Evolutionary conservation across 2,113 vertebrate genomes (phyloP).

Genomic region (Gorsachius goisagi): DNA sequence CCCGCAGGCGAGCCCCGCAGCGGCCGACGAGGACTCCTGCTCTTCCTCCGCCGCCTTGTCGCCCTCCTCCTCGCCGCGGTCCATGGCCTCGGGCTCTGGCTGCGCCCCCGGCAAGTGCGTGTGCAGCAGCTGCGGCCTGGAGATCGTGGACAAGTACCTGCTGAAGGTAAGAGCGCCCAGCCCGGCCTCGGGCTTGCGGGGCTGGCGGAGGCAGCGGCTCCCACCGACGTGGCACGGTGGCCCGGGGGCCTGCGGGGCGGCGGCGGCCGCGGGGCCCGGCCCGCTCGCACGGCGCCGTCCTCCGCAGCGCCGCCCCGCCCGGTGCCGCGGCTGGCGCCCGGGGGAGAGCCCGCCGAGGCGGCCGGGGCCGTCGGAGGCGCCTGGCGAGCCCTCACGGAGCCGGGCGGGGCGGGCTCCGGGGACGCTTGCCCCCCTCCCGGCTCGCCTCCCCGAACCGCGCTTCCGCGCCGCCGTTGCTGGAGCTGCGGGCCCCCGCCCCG

Average conservation of each 20-base stretch:
- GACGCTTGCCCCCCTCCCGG: too few relatives aligned
- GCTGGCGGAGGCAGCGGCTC: not conserved
- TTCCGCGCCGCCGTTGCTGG: not conserved
- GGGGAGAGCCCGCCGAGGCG: not conserved
- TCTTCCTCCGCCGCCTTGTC: slow-evolving; percentile 79
- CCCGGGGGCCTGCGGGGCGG: too few relatives aligned
- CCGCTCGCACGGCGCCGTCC: not conserved
- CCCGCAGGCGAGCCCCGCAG: slow-evolving; percentile 78
- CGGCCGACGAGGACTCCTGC: slow-evolving; percentile 82
- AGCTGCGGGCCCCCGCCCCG: not conserved
- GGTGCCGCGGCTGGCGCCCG: not conserved
- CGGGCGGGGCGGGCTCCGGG: not conserved
- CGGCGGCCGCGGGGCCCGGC: not conserved
- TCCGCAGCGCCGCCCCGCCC: not conserved
- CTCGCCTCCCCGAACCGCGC: not conserved
- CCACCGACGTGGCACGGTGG: not conserved
- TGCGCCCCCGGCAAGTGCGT: slow-evolving; percentile 77
- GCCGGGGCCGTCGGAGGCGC: not conserved
- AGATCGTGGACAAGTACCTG: slow-evolving; percentile 96
- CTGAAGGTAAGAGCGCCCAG: slow-evolving; percentile 84
- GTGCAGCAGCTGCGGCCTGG: slow-evolving; percentile 89
- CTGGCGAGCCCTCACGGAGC: not conserved
- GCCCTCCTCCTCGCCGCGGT: slow-evolving; percentile 85
- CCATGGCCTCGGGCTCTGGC: slow-evolving; percentile 85
- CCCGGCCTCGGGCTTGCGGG: not conserved